Percentiles rank a stretch among this genome's conserved stretches.
Evolutionary conservation across 2,888 invertebrate genomes (phyloP).

Genomic region (Scotopteryx bipunctaria): DNA sequence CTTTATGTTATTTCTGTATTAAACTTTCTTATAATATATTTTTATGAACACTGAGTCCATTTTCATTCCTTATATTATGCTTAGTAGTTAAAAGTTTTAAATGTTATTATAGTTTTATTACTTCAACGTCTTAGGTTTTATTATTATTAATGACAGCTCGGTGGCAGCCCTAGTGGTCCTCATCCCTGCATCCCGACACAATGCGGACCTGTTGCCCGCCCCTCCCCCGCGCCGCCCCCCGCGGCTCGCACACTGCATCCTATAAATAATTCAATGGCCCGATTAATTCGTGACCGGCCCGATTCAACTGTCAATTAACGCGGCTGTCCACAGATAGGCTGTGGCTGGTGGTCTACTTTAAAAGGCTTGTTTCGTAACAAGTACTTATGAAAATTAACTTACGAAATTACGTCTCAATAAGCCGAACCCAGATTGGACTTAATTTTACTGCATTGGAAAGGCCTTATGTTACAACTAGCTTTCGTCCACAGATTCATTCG

Average conservation of each 20-base stretch:
- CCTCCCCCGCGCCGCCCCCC: conserved; percentile 34
- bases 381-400: conserved; percentile 12
- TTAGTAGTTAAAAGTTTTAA: too few relatives aligned
- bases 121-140: too few relatives aligned
- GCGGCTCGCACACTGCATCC: conserved; percentile 59
- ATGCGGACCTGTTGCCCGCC: conserved; percentile 72
- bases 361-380: conserved; percentile 18
- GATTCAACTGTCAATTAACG: conserved; percentile 81
- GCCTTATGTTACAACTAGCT: neutral
- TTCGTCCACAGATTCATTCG: too few relatives aligned
- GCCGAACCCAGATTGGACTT: neutral
- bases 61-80: too few relatives aligned
- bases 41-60: too few relatives aligned
- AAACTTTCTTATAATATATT: too few relatives aligned
- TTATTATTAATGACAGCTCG: neutral
- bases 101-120: too few relatives aligned
- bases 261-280: conserved; percentile 77
- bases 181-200: conserved; percentile 75
- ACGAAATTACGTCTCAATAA: conserved; percentile 2
- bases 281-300: conserved; percentile 77
- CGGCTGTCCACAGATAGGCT: conserved; percentile 42
- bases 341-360: conserved; percentile 28
- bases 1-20: too few relatives aligned
- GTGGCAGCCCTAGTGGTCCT: conserved; percentile 54
- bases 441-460: neutral